Evolutionary conservation across 1,140 invertebrate genomes (phyloP).

Genomic region (Leptinotarsa defecta): DNA sequence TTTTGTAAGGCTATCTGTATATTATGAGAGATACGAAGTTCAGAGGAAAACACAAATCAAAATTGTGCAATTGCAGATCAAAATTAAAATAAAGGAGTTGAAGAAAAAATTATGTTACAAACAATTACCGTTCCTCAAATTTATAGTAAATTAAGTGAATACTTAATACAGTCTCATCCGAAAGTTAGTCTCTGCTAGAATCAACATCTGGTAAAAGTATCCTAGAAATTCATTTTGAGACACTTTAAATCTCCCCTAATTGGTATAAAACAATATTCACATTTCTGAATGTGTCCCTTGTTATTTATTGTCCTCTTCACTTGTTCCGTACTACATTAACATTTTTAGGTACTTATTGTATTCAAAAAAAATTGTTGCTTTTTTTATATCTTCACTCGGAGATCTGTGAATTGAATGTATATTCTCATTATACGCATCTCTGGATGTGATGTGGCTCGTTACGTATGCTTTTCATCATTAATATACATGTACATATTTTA

Average conservation of each 20-base stretch:
- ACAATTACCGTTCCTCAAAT: too few relatives aligned
- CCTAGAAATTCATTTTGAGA: too few relatives aligned
- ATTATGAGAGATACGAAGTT: too few relatives aligned
- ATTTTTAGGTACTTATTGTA: neutral
- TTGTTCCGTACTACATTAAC: neutral
- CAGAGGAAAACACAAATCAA: too few relatives aligned
- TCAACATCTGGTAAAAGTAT: too few relatives aligned
- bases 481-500: conserved; percentile 25
- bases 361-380: conserved; percentile 18
- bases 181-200: too few relatives aligned
- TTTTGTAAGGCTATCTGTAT: too few relatives aligned
- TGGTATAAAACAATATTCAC: neutral
- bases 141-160: too few relatives aligned
- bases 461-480: conserved; percentile 3
- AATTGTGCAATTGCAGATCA: too few relatives aligned
- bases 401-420: conserved; percentile 16
- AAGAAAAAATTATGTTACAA: too few relatives aligned
- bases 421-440: neutral
- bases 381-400: conserved; percentile 20
- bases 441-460: neutral
- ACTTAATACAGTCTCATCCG: too few relatives aligned
- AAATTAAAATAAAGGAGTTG: too few relatives aligned
- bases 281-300: neutral
- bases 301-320: neutral
- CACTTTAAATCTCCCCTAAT: neutral